Base-by-base conservation (phyloP, 92 coral and sea anemone species). In the Epizoanthus stellaris region DNA sequence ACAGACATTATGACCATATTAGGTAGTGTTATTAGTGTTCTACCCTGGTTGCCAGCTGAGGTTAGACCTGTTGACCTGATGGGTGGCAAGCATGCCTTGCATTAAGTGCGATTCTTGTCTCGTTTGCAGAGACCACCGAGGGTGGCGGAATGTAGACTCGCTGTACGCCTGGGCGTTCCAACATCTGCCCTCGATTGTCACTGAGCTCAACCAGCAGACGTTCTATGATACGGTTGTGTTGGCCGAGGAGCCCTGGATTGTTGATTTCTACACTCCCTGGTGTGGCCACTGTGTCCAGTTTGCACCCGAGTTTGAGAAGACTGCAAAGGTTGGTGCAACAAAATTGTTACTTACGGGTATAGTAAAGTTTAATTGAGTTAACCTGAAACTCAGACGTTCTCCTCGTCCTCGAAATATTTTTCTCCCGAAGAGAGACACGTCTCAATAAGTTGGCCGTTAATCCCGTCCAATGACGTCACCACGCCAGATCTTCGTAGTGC, bases 281-380 rank as follows among this genome's bases (percentile, higher is more conserved):
- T 97, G 99, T 67, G 99, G 99, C 15, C 99, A 96, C 67, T 97
- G 99, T 70, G 93, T 97, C 80, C 96, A 94, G 54, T 97, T 97
- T 82, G 98, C 98, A 58, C 99, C 99, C 16, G 85, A 97, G 67
- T 97, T 85, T 82, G 99, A 97, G 47, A 92, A 85, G 77, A 81
- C 85, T 25, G 98, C 98, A 9, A 97, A 95, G 94, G 99, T 97
- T 67, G 40, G 88, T 67, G 6, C 14, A 9, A 52, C 56, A 52
- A 52, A 52, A 52, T 10, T 52, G 56, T 52, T 52, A 52, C 56
- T 52, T 7, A 52, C 0, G 56, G 56, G 56, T 52, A 13, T 52
- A 52, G 56, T 9, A 52, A 52, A 9, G 10, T 52, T 52, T 52
- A 49, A 49, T 49, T 49, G 54, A 49, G 36, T 30, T 30, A 30